A percentile compares a stretch with the other conserved stretches of the same genome.
phyloP scores from a whole-genome alignment of 1,140 invertebrate genomes.

The Geopemphigus sp. region DNA sequence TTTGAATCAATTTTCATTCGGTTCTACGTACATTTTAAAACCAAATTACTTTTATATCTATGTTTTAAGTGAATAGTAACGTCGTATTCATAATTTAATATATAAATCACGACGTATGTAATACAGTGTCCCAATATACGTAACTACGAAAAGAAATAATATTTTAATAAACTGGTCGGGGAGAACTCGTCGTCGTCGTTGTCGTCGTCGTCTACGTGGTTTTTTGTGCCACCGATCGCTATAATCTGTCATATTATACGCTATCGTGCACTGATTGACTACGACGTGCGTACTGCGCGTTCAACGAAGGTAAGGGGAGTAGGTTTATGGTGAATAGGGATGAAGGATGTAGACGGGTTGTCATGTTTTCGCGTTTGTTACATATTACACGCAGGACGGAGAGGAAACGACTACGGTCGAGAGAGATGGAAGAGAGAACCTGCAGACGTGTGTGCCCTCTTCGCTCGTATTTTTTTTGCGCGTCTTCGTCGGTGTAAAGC shows the following conservation, averaged over 20 bases:
- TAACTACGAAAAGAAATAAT: too few species aligned
- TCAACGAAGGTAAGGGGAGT: background rate
- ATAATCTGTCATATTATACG: conserved; percentile 6
- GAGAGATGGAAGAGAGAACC: background rate
- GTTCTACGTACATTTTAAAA: too few species aligned
- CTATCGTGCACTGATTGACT: conserved; percentile 13
- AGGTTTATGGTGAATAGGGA: background rate
- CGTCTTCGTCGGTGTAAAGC: background rate
- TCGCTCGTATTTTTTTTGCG: background rate
- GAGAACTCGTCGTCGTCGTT: background rate
- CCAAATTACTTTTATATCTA: too few species aligned
- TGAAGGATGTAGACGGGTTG: background rate
- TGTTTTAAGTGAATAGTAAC: too few species aligned
- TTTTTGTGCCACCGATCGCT: background rate
- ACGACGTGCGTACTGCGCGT: too few species aligned
- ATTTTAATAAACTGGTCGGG: too few species aligned
- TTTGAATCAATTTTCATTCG: too few species aligned
- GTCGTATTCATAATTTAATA: too few species aligned
- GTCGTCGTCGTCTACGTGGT: background rate
- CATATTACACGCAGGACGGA: background rate
- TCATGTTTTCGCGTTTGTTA: conserved; percentile 5
- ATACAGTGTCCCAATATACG: too few species aligned
- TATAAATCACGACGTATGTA: too few species aligned
- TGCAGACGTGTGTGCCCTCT: background rate
- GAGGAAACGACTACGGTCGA: too few species aligned